These are phyloP conservation scores for Agapornis canus DNA, from an alignment of 2,797 vertebrate genomes.

Conservation along the genomic window DNA sequence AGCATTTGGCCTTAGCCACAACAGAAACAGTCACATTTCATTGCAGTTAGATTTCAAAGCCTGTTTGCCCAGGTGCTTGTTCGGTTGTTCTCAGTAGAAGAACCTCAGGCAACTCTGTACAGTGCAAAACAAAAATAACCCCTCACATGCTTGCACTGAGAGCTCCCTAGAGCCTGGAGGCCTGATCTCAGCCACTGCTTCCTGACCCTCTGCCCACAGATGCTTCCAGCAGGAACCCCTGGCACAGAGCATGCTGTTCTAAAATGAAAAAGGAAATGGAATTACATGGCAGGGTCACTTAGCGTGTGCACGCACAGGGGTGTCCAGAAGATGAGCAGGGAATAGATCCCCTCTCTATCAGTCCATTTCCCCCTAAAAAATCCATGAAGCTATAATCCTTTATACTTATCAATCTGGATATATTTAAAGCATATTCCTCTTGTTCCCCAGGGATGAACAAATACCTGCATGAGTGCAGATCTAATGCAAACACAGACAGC, in stretches of 20 bases:
- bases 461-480: background rate
- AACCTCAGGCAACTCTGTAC: background rate
- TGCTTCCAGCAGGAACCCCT: background rate
- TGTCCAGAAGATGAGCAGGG: background rate
- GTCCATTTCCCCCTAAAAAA: background rate
- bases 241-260: background rate
- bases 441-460: background rate
- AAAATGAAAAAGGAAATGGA: background rate
- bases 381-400: background rate
- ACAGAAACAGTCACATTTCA: constrained; percentile 35
- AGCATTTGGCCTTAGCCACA: constrained; percentile 35
- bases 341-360: background rate
- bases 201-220: background rate
- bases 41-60: constrained; percentile 27
- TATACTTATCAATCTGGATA: background rate
- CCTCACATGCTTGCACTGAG: background rate
- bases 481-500: background rate
- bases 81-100: background rate
- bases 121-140: background rate
- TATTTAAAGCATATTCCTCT: background rate
- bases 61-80: constrained; percentile 30
- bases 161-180: background rate
- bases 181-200: background rate
- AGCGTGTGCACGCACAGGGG: rapidly evolving
- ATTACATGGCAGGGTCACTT: rapidly evolving